phyloP scores from a whole-genome alignment of 2,113 vertebrate genomes.

The Pterocles orientalis region DNA sequence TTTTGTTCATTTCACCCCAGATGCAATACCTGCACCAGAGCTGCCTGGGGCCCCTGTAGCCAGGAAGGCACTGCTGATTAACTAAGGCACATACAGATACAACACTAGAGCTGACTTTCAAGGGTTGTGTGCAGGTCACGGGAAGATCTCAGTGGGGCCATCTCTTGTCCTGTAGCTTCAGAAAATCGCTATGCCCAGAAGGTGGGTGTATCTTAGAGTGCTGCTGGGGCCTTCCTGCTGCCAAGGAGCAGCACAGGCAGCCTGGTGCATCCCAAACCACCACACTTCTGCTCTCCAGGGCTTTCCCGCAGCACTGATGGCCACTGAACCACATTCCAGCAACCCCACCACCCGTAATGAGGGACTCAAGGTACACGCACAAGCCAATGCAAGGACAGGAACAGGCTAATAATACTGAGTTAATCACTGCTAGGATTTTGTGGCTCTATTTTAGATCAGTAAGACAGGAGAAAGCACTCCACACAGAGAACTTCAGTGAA shows the following conservation, averaged over 20 bases:
- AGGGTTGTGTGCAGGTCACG: neutral
- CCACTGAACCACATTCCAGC: neutral
- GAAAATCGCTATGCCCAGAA: rapidly evolving
- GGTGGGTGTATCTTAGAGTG: rapidly evolving
- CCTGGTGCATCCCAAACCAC: neutral
- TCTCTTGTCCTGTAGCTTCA: neutral
- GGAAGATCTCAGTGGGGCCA: neutral
- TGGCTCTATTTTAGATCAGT: neutral
- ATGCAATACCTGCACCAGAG: neutral
- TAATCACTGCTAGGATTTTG: neutral
- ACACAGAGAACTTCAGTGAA: neutral
- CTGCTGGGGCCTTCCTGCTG: rapidly evolving
- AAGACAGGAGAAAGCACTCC: neutral
- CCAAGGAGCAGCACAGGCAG: neutral
- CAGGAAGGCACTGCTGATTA: neutral
- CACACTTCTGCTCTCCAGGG: neutral
- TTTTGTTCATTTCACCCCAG: neutral
- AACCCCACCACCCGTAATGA: neutral
- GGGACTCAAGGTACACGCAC: neutral
- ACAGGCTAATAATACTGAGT: rapidly evolving
- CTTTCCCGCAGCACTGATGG: neutral
- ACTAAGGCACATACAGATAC: neutral
- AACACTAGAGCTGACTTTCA: neutral
- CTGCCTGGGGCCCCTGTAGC: neutral
- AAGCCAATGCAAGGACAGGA: neutral